Base-by-base conservation (phyloP, 2,888 invertebrate genomes). In the Laothoe populi region DNA sequence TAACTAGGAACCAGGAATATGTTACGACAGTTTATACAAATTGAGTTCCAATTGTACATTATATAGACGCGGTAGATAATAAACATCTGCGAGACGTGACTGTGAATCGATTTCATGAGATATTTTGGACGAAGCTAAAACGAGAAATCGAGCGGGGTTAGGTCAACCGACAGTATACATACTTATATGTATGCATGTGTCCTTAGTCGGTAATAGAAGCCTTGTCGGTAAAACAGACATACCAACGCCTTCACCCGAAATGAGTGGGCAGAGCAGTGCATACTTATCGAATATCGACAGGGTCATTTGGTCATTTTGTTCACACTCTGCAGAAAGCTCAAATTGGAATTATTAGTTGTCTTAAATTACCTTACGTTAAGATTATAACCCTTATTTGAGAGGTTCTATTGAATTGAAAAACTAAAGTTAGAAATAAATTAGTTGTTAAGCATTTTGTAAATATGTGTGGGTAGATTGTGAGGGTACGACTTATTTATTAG, bases 101-200 rank as follows among this genome's bases (percentile, higher is more conserved):
- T 44, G 62, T 61, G 44, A 16, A 19, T 31, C 77, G 88, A 88
- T 88, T 86, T 79, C 67, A 60, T 59, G 68, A 73, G 82, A 77
- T 88, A 88, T 88, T 88, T 87, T 76, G 73, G 83, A 71, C 66
- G 64, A 66, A 59, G 74, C 81, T 83, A 83, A 82, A 84, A 73
- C 70, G 69, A 74, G 79, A 75, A 66, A 53, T 64, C 67, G 68
- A 67, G 63, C 64, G 42, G 67, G 72, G 76, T 57, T 75, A 73
- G 79, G 77, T 77, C 75, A 78, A 46, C 58, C 60, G 59, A 59
- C 63, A 16, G 48, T 19, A 19, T 38, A 61, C 42, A 53, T 42
- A 31, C 23, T 3, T 13, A n/a, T 31, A 26, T n/a, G 11, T 26
- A 49, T 49, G n/a, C 16, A 49, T 26, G 24, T 23, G 4, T 40